Percentiles rank a stretch among this genome's conserved stretches.
Conservation (phyloP, 2,888 invertebrate species). For the Ditylenchus weischeri region DNA sequence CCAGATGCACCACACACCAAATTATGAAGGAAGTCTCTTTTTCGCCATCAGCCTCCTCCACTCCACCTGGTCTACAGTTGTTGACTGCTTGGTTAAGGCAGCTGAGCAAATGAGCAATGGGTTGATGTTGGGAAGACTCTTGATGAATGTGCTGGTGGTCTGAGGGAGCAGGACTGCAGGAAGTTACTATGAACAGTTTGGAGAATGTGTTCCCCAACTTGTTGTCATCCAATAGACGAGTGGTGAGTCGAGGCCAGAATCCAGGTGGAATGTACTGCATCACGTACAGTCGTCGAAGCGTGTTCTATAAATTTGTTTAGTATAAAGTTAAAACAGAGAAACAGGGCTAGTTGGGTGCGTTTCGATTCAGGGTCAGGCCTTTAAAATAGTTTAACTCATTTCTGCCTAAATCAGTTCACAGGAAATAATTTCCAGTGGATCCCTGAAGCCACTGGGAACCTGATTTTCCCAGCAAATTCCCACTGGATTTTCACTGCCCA, state of each 20-base stretch:
- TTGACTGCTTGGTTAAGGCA: neutral
- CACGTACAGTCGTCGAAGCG: constrained; percentile 60
- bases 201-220: constrained; percentile 25
- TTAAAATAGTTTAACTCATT: too few species aligned
- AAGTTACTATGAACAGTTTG: constrained; percentile 28
- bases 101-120: neutral
- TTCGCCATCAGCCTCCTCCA: constrained; percentile 10
- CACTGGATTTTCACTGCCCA: too few species aligned
- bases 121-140: neutral
- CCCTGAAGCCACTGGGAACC: too few species aligned
- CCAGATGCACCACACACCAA: neutral
- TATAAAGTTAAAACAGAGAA: too few species aligned
- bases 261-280: constrained; percentile 97
- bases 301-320: constrained; percentile 27
- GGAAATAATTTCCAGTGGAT: too few species aligned
- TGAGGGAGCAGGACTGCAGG: constrained; percentile 3
- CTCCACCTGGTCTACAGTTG: neutral
- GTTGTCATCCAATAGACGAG: constrained; percentile 64
- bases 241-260: constrained; percentile 91
- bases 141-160: constrained; percentile 3
- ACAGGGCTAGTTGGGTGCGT: too few species aligned
- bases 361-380: too few species aligned
- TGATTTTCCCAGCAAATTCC: too few species aligned
- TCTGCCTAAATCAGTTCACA: too few species aligned
- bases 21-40: constrained; percentile 21